Base-by-base conservation (phyloP, 92 coral and sea anemone species). In the Porites cylindrica region DNA sequence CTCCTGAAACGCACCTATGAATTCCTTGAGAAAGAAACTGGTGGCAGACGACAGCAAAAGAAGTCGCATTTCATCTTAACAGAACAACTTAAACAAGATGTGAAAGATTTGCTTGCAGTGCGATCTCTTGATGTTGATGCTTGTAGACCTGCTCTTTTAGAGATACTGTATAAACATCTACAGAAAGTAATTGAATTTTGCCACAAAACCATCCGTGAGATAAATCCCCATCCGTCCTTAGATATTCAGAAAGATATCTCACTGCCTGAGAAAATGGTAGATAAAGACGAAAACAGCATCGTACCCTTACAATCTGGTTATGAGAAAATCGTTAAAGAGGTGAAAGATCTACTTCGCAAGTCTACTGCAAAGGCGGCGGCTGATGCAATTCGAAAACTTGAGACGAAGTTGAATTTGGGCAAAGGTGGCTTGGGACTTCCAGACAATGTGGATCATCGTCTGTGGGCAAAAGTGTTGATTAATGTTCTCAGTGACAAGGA, bases 171-270 rank as follows among this genome's bases (percentile, higher is more conserved):
- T 52, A 51, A 23, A 65, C 63, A 74, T 18, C 29, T 72, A 23
- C 53, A 54, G 54, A 8, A 14, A 1, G 24, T 74, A 6, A 72
- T 51, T 51, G 71, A 88, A 20, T 88, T 82, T 72, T 88, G 81
- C 51, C 29, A 20, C 10, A 69, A 51, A 18, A 75, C 62, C 43
- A 73, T 88, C 13, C 64, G 82, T 8, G 78, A 82, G 54, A 59
- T 82, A 0, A 88, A 82, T 51, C 91, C 91, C 26, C 91, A 88
- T 53, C 83, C 77, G 16, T 59, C 66, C 81, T 43, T 69, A 20
- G 62, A 82, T 10, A 7, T 10, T 16, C 50, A 24, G 13, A 51
- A 13, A 7, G 20, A 62, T 14, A 16, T 70, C 11, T 16, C 74
- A 10, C 50, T 70, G 50, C 74, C 74, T 9, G 74, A 70, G 20